Evolutionary conservation across 1,140 invertebrate species (phyloP).

Genomic region (Bombus picipes): DNA sequence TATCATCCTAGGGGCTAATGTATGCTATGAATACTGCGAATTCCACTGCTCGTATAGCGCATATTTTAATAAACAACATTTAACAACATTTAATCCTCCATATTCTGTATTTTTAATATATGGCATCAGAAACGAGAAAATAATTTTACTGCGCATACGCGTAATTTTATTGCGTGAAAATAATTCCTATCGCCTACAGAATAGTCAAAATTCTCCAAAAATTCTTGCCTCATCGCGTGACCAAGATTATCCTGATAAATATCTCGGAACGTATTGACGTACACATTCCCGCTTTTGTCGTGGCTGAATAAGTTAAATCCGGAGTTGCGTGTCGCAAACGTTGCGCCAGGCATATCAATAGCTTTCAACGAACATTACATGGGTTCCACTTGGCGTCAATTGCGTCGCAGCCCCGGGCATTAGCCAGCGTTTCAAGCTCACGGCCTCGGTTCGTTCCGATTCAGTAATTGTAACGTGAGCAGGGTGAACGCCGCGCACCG

Average conservation of each 20-base stretch:
- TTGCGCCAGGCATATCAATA: conserved; percentile 3
- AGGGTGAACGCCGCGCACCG: not conserved
- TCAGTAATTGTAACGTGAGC: conserved; percentile 2
- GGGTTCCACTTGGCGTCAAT: conserved; percentile 16
- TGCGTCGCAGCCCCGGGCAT: not conserved
- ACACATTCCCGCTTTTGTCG: not conserved
- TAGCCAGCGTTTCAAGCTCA: conserved; percentile 13
- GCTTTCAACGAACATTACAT: conserved; percentile 9
- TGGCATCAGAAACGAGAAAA: no score
- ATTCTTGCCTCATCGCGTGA: not conserved
- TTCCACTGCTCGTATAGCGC: rapidly evolving
- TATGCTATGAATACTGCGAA: not conserved
- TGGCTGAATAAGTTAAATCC: not conserved
- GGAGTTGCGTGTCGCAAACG: not conserved
- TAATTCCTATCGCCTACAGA: no score
- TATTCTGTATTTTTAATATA: no score
- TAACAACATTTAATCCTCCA: not conserved
- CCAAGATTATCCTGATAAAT: not conserved
- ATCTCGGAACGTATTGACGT: not conserved
- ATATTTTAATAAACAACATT: not conserved
- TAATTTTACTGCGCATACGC: no score
- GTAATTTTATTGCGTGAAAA: not conserved
- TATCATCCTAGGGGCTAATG: not conserved
- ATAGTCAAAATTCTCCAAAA: no score
- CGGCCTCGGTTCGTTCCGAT: not conserved